Evolutionary conservation across 35 echinoderm and acorn worm genomes (phyloP).

Genomic region (Anneissia japonica): DNA sequence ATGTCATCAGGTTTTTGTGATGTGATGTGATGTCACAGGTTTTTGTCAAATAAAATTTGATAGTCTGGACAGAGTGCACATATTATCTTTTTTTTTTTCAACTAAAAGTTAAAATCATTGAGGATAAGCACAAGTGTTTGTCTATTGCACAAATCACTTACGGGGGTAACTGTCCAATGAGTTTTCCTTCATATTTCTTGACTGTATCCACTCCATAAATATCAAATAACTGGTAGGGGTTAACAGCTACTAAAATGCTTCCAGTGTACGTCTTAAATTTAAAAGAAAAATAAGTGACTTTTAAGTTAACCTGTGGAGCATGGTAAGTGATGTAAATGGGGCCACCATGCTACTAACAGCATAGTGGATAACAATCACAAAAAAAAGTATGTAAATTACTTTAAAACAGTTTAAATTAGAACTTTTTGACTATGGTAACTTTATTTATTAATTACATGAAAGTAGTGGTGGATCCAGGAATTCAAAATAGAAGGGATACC

Average conservation of each 20-base stretch:
- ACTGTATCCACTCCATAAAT: slow-evolving; percentile 86
- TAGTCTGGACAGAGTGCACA: too few species aligned
- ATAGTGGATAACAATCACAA: not conserved
- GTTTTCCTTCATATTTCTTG: slow-evolving; percentile 73
- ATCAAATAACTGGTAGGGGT: slow-evolving; percentile 91
- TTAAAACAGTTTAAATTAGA: not conserved
- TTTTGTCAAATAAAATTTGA: too few species aligned
- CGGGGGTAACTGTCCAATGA: slow-evolving; percentile 73
- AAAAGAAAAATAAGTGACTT: not conserved
- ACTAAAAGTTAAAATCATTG: too few species aligned
- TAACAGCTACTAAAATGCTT: slow-evolving; percentile 89
- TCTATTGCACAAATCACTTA: too few species aligned
- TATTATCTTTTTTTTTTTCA: too few species aligned
- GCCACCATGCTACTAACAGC: not conserved
- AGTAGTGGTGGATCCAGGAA: not conserved
- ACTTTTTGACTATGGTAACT: not conserved
- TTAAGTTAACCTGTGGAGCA: not conserved
- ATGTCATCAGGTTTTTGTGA: too few species aligned
- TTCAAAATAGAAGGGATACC: too few species aligned
- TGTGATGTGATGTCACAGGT: too few species aligned
- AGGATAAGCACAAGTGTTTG: too few species aligned
- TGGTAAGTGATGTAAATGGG: not conserved
- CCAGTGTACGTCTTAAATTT: slow-evolving; percentile 83
- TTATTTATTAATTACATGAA: not conserved
- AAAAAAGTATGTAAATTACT: not conserved